Base-by-base conservation (phyloP, 2,797 vertebrate genomes). In the Australoheros facetus region DNA sequence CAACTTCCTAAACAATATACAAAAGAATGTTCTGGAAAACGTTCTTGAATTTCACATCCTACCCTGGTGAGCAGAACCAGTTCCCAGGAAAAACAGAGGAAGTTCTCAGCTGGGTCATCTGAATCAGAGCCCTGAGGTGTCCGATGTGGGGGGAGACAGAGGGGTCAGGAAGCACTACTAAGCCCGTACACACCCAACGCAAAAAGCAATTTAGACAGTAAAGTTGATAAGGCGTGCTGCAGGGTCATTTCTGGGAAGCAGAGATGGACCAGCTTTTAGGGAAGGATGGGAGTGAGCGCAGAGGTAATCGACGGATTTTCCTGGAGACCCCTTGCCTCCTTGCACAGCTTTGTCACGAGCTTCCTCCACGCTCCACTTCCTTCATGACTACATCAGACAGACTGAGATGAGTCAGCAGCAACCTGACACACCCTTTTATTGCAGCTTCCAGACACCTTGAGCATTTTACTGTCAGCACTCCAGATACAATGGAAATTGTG, bases 361-460 rank as follows among this genome's bases (percentile, higher is more conserved):
- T 93, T 93, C 90, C 92, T 87, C 75, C 66, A 80, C 32, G 11
- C 87, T 87, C 42, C 72, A 77, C 84, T 93, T 94, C 93, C 90
- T 89, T 75, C 75, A 71, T 62, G 57, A 30, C 83, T 73, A 26
- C 56, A 82, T 81, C 87, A 92, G 89, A 91, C 90, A 79, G 82
- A 75, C 88, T 73, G 56, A 57, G 74, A 88, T 94, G 93, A 95
- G 77, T 94, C 93, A 94, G 88, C 85, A 62, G 7, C 76, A 54
- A 75, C 28, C 75, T 87, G 89, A 88, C 80, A 91, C 90, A 93
- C 73, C 10, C 60, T 73, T 91, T 89, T 81, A 90, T 62, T 79
- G 28, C 84, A 73, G 55, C 81, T 87, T 86, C 81, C 86, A 91
- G 87, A 89, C 85, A 87, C 87, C 77, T 81, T 77, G 3, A 70